These are phyloP conservation scores for Elephas maximus DNA, from an alignment of 2,113 vertebrate species.

Conservation along the genomic window DNA sequence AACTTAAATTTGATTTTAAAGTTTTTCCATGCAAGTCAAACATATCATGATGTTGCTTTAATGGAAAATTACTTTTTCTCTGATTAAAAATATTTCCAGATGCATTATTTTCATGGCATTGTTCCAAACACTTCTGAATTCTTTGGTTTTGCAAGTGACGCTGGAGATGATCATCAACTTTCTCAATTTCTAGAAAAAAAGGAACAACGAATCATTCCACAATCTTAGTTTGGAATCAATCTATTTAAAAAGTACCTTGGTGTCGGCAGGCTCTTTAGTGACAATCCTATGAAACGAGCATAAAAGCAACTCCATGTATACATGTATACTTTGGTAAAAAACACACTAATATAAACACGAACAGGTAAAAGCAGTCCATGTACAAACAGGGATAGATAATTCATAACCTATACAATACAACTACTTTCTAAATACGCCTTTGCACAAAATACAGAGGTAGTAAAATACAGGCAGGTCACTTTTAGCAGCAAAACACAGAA, in stretches of 20 bases:
- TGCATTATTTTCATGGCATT: background rate
- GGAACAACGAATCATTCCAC: constrained; percentile 20
- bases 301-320: background rate
- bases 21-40: background rate
- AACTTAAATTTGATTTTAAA: background rate
- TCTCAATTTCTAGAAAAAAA: constrained; percentile 49
- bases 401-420: background rate
- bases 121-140: background rate
- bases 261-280: background rate
- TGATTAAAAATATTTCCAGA: background rate
- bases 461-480: background rate
- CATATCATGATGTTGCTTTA: background rate
- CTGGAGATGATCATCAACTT: background rate
- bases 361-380: background rate
- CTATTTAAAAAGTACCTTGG: background rate
- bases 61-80: background rate
- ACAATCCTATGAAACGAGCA: background rate
- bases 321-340: background rate
- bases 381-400: background rate
- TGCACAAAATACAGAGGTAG: background rate
- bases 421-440: background rate
- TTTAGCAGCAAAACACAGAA: background rate
- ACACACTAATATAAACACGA: background rate
- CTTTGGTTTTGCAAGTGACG: constrained; percentile 9
- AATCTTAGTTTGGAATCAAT: background rate